Percentiles rank a stretch among this genome's conserved stretches.
These are phyloP conservation scores for Diphyllodes magnificus DNA, from an alignment of 2,113 vertebrate genomes.

Conservation along the genomic window DNA sequence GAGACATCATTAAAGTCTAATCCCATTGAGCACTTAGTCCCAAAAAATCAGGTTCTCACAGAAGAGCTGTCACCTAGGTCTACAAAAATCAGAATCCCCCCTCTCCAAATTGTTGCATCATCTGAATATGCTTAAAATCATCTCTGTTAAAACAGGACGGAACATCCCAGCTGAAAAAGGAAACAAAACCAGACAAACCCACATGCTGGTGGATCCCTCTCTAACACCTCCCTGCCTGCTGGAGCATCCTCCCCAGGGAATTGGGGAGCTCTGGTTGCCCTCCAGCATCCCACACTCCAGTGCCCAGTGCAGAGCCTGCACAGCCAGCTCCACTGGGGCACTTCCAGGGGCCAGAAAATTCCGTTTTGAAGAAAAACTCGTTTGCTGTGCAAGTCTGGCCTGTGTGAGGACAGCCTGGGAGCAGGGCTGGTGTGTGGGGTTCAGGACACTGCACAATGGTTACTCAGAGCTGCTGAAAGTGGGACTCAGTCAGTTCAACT, in stretches of 20 bases:
- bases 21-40: fast-evolving
- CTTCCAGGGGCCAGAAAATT: neutral
- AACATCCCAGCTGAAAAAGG: neutral
- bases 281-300: neutral
- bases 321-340: neutral
- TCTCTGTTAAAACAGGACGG: fast-evolving
- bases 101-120: neutral
- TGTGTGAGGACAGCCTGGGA: neutral
- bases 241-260: neutral
- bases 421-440: neutral
- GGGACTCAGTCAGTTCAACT: neutral
- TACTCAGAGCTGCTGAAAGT: neutral
- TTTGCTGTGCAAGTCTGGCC: neutral
- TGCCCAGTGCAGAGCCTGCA: fast-evolving
- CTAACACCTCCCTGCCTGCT: neutral
- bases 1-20: neutral
- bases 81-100: neutral
- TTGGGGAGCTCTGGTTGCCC: neutral
- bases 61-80: neutral
- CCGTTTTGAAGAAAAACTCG: neutral
- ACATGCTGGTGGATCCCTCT: neutral
- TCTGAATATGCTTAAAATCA: neutral
- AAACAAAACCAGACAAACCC: neutral
- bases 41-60: neutral
- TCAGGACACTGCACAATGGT: neutral